Evolutionary conservation across 2,797 vertebrate species (phyloP), one percentile per base, ranked within the genome.

Genomic region (Brotula barbata): DNA sequence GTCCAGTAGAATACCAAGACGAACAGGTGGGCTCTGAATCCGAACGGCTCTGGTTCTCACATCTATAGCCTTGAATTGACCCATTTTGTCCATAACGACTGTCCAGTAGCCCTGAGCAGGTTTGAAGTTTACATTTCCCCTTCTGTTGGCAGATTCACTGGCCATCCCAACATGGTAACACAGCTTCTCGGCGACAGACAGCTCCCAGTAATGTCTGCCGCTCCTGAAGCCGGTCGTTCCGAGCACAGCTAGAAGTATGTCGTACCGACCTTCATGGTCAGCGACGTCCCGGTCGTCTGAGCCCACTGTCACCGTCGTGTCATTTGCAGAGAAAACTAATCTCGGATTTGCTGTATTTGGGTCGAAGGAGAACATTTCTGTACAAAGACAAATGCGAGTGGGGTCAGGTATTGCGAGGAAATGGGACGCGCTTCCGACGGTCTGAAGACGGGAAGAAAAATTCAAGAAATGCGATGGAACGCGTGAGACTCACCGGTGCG

Each of bases 171-270:
- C 3, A 9, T 75, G 71, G 55, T 40, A 90, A 50, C 87, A 89
- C 6, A 0, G 3, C 19, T 58, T 78, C 7, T 36, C 73, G 17
- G 12, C 46, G 14, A 87, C 80, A 19, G 68, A 73, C 23, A 88
- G 57, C 68, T 88, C 83, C 89, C 88, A 90, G 78, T 87, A 88
- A 6, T 68, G 58, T 37, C 57, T 81, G 25, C 87, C 85, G 3
- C 7, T 1, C 20, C 70, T 67, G 66, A 46, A 90, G 2, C 83
- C 86, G 0, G n/a, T 48, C 0, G 8, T 15, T 9, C 77, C 84
- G 20, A 90, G 41, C 9, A 5, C 71, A 1, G 57, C 84, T 0
- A 85, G 58, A n/a, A 0, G 11, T 1, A 50, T 51, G 7, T 89
- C 43, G 16, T 68, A 90, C 6, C 85, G 81, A 7, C 56, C 7